Percentiles rank a stretch among this genome's conserved stretches.
Evolutionary conservation across 2,888 invertebrate species (phyloP).

Genomic region (Noctua pronuba): DNA sequence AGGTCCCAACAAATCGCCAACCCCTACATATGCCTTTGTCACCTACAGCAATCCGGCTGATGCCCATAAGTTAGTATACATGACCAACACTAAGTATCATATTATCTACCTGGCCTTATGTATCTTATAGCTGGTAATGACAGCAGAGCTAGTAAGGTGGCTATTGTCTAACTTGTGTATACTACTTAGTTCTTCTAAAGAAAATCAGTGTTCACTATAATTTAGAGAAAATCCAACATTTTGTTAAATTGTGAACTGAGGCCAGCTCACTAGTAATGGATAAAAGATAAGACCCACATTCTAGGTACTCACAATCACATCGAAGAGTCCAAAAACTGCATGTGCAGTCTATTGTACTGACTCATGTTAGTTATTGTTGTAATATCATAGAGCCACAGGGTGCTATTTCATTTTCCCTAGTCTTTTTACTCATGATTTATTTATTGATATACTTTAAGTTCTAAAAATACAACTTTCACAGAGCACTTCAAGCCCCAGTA

Average conservation of each 20-base stretch:
- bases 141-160: neutral
- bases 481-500: constrained; percentile 83
- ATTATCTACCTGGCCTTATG: neutral
- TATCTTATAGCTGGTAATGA: neutral
- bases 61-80: constrained; percentile 85
- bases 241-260: neutral
- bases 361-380: neutral
- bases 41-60: constrained; percentile 88
- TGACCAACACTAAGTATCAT: neutral
- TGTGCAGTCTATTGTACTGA: neutral
- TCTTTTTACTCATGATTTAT: neutral
- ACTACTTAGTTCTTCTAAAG: neutral
- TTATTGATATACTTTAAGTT: neutral
- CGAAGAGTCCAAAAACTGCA: neutral
- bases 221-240: neutral
- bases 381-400: neutral
- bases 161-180: neutral
- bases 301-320: neutral
- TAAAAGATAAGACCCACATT: neutral
- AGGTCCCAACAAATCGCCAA: constrained; percentile 78
- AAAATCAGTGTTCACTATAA: neutral
- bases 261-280: neutral
- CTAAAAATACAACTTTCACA: constrained; percentile 51
- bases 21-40: constrained; percentile 89
- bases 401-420: neutral